Conservation (phyloP, 2,888 invertebrate species). For the Siphonodentalium dalli region DNA sequence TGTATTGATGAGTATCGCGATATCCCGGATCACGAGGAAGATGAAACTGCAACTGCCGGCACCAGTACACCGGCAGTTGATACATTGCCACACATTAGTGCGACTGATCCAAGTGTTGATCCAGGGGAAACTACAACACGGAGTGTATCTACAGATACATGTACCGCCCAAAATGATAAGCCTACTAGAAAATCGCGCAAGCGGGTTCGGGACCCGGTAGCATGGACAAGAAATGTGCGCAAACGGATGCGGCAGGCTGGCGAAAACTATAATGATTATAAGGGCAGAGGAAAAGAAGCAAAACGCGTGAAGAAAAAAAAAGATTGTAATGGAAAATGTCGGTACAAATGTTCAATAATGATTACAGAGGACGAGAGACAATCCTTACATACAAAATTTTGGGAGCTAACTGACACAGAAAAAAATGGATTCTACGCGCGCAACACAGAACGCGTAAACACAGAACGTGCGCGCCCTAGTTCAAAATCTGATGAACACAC, state of each 20-base stretch:
- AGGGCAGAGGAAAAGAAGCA: conserved; percentile 3
- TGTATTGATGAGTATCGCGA: too few relatives aligned
- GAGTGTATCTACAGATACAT: too few relatives aligned
- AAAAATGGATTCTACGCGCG: conserved; percentile 19
- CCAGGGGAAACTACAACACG: too few relatives aligned
- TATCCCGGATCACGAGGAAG: too few relatives aligned
- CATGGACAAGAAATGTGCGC: conserved; percentile 14
- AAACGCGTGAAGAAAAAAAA: conserved; percentile 7
- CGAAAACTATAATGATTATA: conserved; percentile 1
- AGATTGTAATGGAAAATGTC: conserved; percentile 21
- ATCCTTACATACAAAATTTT: conserved; percentile 14
- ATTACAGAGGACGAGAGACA: conserved; percentile 9
- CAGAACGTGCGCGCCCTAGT: conserved; percentile 5
- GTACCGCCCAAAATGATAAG: too few relatives aligned
- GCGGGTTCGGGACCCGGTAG: conserved; percentile 6
- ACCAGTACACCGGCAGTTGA: too few relatives aligned
- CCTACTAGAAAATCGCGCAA: too few relatives aligned
- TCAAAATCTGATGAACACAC: too few relatives aligned
- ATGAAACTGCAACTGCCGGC: too few relatives aligned
- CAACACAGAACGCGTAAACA: conserved; percentile 14
- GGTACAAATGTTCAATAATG: conserved; percentile 10
- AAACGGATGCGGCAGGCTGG: conserved; percentile 12
- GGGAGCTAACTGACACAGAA: conserved; percentile 18
- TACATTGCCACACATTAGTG: too few relatives aligned
- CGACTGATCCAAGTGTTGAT: too few relatives aligned